Conservation (phyloP, 1,140 invertebrate genomes). For the Caerostris darwini region DNA sequence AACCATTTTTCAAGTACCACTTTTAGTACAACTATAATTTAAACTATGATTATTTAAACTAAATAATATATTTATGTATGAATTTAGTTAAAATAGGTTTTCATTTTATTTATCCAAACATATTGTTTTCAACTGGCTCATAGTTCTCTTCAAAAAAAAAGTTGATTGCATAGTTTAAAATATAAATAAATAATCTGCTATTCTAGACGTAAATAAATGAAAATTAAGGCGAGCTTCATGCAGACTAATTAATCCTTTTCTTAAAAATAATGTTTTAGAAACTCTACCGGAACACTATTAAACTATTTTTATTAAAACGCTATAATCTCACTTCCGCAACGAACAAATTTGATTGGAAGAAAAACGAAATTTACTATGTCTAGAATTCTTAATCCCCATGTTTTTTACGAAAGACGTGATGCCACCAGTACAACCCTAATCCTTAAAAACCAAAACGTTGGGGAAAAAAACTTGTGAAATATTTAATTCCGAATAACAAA, state of each 20-base stretch:
- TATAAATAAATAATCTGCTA: no score
- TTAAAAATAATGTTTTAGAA: background rate
- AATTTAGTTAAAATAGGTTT: no score
- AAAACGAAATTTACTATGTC: background rate
- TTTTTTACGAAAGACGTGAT: background rate
- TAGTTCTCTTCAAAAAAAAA: no score
- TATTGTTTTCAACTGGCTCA: no score
- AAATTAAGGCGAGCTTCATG: no score
- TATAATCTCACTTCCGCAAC: background rate
- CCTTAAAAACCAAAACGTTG: background rate
- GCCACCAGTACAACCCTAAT: background rate
- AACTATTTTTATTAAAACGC: background rate
- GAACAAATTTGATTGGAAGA: background rate
- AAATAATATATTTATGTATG: no score
- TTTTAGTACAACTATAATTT: no score
- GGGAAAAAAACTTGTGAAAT: background rate
- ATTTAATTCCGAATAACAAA: conserved; percentile 21
- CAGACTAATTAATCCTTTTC: background rate
- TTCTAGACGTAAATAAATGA: no score
- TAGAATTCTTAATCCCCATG: background rate
- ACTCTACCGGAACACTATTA: background rate
- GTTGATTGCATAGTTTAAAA: no score
- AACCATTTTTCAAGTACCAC: no score
- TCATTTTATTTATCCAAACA: no score
- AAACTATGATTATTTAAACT: no score